Percentiles rank a stretch among this genome's conserved stretches.
These are phyloP conservation scores for Echinometra lucunter DNA, from an alignment of 53 echinoderm and acorn worm genomes.

Conservation along the genomic window DNA sequence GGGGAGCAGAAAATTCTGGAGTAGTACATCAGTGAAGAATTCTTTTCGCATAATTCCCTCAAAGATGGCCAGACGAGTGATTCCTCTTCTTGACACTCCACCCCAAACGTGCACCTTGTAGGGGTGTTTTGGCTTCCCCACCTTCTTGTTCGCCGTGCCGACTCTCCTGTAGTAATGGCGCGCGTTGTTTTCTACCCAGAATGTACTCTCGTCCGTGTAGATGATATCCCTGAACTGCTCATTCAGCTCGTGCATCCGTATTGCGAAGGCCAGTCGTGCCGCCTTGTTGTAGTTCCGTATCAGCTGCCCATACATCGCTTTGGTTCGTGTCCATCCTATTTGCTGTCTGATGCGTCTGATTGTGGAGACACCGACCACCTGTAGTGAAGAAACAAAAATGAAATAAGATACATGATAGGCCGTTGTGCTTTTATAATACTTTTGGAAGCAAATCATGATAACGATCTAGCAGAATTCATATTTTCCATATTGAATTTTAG, in stretches of 20 bases:
- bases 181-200: conserved; percentile 30
- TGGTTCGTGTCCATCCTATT: neutral
- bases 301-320: conserved; percentile 25
- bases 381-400: neutral
- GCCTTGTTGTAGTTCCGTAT: conserved; percentile 57
- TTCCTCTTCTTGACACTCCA: conserved; percentile 70
- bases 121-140: conserved; percentile 33
- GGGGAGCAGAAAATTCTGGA: conserved; percentile 28
- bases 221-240: neutral
- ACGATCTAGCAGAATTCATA: too few species aligned
- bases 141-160: neutral
- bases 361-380: neutral
- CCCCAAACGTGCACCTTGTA: conserved; percentile 77
- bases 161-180: neutral
- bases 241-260: neutral
- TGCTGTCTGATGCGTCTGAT: neutral
- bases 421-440: too few species aligned
- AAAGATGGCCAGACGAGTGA: conserved; percentile 69
- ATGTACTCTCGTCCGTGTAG: conserved; percentile 58
- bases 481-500: too few species aligned
- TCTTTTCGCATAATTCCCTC: conserved; percentile 78
- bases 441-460: too few species aligned
- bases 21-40: conserved; percentile 68
- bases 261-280: conserved; percentile 2
- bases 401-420: neutral